Percentiles rank a stretch among this genome's conserved stretches.
phyloP scores from a whole-genome alignment of 1,140 invertebrate genomes.

The Campodea augens region DNA sequence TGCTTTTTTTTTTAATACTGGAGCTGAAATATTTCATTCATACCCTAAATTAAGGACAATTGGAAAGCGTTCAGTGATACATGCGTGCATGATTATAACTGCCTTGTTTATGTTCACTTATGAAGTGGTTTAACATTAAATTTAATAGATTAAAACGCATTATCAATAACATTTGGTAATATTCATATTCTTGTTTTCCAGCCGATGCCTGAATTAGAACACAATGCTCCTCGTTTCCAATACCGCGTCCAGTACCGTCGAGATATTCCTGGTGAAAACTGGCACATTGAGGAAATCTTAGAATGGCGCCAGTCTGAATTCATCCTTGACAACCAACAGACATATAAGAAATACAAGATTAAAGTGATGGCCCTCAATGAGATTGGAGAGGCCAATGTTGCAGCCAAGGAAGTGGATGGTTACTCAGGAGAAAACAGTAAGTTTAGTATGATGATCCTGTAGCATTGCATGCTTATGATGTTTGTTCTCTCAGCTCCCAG shows the following conservation, averaged over 20 bases:
- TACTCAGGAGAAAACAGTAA: slow-evolving; percentile 84
- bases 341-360: slow-evolving; percentile 75
- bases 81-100: too few species aligned
- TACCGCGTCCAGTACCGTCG: slow-evolving; percentile 76
- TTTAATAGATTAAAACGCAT: too few species aligned
- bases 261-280: slow-evolving; percentile 51
- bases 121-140: too few species aligned
- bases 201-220: slow-evolving; percentile 89
- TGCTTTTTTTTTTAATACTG: too few species aligned
- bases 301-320: slow-evolving; percentile 52
- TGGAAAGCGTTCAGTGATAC: too few species aligned
- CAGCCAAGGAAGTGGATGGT: slow-evolving; percentile 61
- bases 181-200: too few species aligned
- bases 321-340: slow-evolving; percentile 62
- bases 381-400: slow-evolving; percentile 65
- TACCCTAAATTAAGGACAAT: too few species aligned
- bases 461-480: background rate
- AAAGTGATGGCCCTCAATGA: slow-evolving; percentile 85
- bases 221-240: slow-evolving; percentile 82
- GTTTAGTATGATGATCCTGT: slow-evolving; percentile 11
- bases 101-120: too few species aligned
- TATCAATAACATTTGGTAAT: too few species aligned
- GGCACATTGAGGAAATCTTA: slow-evolving; percentile 47
- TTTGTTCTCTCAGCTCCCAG: slow-evolving; percentile 38
- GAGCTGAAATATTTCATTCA: too few species aligned